Conservation (phyloP, 2,888 invertebrate species). For the Eupithecia vulgata region DNA sequence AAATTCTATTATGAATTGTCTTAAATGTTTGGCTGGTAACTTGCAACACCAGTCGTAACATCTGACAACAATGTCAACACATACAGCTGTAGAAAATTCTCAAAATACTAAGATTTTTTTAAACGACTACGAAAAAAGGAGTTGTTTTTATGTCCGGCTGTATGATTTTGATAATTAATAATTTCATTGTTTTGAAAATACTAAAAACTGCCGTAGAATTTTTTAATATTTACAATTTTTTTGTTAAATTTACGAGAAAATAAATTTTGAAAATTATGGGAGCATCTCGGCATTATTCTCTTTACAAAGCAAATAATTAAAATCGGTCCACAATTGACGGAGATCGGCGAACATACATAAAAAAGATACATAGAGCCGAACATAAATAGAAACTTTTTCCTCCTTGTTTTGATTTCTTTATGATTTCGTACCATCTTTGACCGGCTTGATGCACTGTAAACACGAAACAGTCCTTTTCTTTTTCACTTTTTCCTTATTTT, state of each 20-base stretch:
- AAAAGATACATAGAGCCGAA: too few species aligned
- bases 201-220: too few species aligned
- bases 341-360: too few species aligned
- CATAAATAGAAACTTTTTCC: too few species aligned
- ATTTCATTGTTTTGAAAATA: background rate
- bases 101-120: background rate
- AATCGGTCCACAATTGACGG: too few species aligned
- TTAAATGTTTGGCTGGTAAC: background rate
- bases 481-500: slow-evolving; percentile 76
- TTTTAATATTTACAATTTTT: too few species aligned
- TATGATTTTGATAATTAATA: background rate
- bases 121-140: too few species aligned
- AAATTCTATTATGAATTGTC: background rate
- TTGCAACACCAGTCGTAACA: background rate
- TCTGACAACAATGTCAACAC: background rate
- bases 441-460: slow-evolving; percentile 81
- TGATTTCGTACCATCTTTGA: slow-evolving; percentile 72
- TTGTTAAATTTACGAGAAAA: too few species aligned
- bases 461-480: slow-evolving; percentile 81
- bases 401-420: background rate
- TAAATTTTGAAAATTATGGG: too few species aligned
- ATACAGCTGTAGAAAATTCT: background rate
- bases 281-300: too few species aligned
- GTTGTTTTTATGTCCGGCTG: too few species aligned
- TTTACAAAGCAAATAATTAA: too few species aligned